Evolutionary conservation across 64 coral and sea anemone species (phyloP).

Genomic region (Stylophora pistillata): DNA sequence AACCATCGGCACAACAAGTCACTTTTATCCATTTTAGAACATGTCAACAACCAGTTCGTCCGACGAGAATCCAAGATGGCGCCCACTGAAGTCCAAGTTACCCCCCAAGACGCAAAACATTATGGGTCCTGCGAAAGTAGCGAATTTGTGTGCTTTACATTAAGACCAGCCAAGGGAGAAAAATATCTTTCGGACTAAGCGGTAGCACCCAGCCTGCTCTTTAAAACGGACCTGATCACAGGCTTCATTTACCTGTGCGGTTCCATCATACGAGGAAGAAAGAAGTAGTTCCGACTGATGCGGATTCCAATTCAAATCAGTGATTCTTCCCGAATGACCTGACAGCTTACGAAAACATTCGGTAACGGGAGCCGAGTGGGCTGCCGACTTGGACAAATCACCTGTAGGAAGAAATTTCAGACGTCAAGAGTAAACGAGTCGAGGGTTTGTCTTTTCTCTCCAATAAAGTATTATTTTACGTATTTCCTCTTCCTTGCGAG

Average conservation of each 20-base stretch:
- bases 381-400: background rate
- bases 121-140: too few species aligned
- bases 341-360: constrained; percentile 75
- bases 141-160: too few species aligned
- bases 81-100: too few species aligned
- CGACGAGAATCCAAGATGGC: too few species aligned
- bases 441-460: too few species aligned
- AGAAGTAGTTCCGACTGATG: constrained; percentile 71
- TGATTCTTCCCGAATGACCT: constrained; percentile 83
- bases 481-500: too few species aligned
- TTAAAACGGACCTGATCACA: background rate
- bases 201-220: background rate
- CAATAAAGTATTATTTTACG: too few species aligned
- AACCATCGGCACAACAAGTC: too few species aligned
- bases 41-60: too few species aligned
- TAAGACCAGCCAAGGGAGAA: too few species aligned
- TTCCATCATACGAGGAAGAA: constrained; percentile 90
- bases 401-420: background rate
- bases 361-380: constrained; percentile 61
- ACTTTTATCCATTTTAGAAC: too few species aligned
- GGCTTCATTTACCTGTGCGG: constrained; percentile 69
- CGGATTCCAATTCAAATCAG: constrained; percentile 87
- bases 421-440: background rate
- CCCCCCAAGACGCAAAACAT: too few species aligned
- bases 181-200: background rate